Evolutionary conservation across 2,888 invertebrate genomes (phyloP), one percentile per base, ranked within the genome.

Genomic region (Drosophila diplacantha): DNA sequence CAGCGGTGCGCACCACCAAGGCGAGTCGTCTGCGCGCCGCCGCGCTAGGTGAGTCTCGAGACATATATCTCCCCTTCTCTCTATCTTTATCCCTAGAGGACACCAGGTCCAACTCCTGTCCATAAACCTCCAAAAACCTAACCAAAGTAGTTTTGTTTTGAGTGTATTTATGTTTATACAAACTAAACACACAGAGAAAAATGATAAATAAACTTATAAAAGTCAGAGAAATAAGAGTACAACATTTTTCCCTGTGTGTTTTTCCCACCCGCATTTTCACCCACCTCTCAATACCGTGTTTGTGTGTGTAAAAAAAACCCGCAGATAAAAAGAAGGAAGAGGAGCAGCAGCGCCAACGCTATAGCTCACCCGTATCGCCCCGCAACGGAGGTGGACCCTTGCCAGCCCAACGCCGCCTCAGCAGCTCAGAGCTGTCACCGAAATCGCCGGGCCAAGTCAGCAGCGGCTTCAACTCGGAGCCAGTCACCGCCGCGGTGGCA

Each of bases 1-100:
- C 82, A 58, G 74, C 83, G 61, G 92, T 93, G 78, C 91, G 93
- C 87, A 92, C 93, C 74, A 94, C 93, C 57, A 90, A 93, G 85
- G 91, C 94, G 32, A 93, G 93, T 70, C 91, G 93, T 73, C 89
- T 94, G 66, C 90, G 94, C 87, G 93, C 93, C 62, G 92, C 93
- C 59, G 92, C 92, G 69, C 84, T 88, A 73, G 88, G 88, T 88
- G 87, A 88, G 87, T 87, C 29, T 44, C 47, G 39, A n/a, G 26
- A 8, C 12, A 3, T 5, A 5, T 29, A 8, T 24, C 24, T 34
- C 26, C n/a, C 4, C 34, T 20, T 11, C 9, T 12, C 32, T 8
- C 34, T 14, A 20, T 38, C 12, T 22, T 16, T 38, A 24, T 26
- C 9, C 31, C 38, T 56, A 38, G 12, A 44, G 44, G 39, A 38